Conservation (phyloP, 2,888 invertebrate genomes). For the Heteropelma amictum region DNA sequence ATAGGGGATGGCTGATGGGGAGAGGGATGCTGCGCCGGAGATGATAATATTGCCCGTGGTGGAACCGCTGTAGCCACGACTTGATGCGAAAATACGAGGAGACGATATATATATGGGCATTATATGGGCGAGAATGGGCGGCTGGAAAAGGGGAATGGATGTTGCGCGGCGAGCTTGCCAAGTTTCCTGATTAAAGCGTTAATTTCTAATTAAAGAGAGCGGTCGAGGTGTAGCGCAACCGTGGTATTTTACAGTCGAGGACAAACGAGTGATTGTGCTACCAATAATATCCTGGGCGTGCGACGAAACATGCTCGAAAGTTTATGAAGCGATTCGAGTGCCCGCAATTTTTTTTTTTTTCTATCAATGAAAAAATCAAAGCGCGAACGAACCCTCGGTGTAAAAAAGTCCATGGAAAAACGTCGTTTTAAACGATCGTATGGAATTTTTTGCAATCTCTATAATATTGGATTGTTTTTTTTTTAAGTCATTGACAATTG, state of each 20-base stretch:
- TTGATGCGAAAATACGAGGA: constrained; percentile 68
- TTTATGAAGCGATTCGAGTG: too few species aligned
- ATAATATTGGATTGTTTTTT: too few species aligned
- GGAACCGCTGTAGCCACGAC: constrained; percentile 51
- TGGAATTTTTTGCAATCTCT: too few species aligned
- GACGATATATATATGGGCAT: not conserved
- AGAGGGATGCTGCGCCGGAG: constrained; percentile 61
- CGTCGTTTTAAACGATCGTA: too few species aligned
- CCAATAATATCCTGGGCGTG: not conserved
- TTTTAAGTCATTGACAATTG: too few species aligned
- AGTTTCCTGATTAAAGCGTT: constrained; percentile 74
- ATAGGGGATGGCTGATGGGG: constrained; percentile 10
- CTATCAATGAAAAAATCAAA: not conserved
- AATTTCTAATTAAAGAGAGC: constrained; percentile 72
- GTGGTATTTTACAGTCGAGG: constrained; percentile 21
- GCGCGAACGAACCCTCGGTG: not conserved
- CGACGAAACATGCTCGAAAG: not conserved
- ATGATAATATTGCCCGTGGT: constrained; percentile 69
- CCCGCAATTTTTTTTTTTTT: too few species aligned
- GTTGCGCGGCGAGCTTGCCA: constrained; percentile 60
- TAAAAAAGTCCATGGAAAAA: not conserved
- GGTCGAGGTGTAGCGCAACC: constrained; percentile 43
- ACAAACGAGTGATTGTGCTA: constrained; percentile 1
- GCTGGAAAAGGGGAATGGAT: constrained; percentile 28
- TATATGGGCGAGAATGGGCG: constrained; percentile 19